A percentile compares a stretch with the other conserved stretches of the same genome.
Evolutionary conservation across 2,797 vertebrate genomes (phyloP).

Genomic region (Rallus crepitans): DNA sequence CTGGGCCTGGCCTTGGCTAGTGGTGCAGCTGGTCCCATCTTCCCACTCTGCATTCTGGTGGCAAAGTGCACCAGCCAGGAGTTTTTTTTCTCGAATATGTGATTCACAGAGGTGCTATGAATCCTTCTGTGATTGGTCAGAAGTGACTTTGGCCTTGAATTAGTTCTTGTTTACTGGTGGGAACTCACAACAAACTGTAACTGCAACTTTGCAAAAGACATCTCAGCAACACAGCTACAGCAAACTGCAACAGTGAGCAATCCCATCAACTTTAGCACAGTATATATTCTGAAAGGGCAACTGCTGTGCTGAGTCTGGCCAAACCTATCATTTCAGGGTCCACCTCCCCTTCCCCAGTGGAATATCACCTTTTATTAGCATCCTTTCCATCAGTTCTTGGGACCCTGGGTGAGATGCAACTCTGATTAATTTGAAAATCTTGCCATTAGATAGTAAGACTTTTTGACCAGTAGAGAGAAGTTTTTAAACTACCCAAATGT

Average conservation of each 20-base stretch:
- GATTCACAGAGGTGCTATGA: no score
- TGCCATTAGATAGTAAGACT: neutral
- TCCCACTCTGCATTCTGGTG: no score
- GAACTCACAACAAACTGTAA: no score
- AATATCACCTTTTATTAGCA: neutral
- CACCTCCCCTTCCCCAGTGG: neutral
- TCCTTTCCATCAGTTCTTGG: neutral
- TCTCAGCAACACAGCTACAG: no score
- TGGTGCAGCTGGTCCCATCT: no score
- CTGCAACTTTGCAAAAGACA: no score
- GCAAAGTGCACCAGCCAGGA: no score
- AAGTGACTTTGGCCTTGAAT: no score
- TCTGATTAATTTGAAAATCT: neutral
- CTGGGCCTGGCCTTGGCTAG: no score
- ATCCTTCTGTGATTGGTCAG: no score
- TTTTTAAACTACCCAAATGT: neutral
- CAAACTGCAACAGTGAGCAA: neutral
- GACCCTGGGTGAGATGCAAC: accelerated
- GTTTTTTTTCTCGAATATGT: no score
- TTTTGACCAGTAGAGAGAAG: neutral
- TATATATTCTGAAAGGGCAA: neutral
- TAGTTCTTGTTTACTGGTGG: no score
- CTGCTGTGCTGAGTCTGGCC: neutral
- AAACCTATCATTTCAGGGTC: neutral
- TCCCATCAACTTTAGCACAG: neutral